These are phyloP conservation scores for Falco rusticolus DNA, from an alignment of 2,797 vertebrate species.

Conservation along the genomic window DNA sequence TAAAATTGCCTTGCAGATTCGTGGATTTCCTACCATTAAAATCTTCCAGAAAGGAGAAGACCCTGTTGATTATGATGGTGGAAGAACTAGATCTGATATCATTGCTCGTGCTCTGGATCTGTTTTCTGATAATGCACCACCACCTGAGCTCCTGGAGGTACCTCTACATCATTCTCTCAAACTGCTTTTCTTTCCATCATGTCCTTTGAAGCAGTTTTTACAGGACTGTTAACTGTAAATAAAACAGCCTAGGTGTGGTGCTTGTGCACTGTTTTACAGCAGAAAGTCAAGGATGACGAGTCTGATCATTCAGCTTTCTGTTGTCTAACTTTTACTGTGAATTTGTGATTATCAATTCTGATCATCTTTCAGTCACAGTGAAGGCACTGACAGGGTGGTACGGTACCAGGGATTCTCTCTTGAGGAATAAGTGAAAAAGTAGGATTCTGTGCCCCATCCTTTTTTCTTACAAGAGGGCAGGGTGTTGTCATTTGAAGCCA, in stretches of 20 bases:
- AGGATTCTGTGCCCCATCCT: neutral
- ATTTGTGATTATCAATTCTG: neutral
- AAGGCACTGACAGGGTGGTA: neutral
- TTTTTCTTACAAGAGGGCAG: neutral
- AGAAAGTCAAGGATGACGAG: neutral
- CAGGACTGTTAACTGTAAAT: neutral
- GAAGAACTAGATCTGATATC: slow-evolving; percentile 88
- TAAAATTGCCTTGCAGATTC: slow-evolving; percentile 79
- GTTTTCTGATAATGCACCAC: slow-evolving; percentile 89
- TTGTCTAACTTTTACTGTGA: neutral
- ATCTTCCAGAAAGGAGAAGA: slow-evolving; percentile 95
- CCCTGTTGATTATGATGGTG: slow-evolving; percentile 92
- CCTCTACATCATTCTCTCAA: neutral
- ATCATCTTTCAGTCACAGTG: no score
- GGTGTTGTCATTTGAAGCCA: neutral
- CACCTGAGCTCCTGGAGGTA: slow-evolving; percentile 92
- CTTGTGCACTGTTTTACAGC: neutral
- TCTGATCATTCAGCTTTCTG: neutral
- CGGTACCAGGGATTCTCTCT: neutral
- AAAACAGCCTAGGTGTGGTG: neutral
- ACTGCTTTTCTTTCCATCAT: neutral
- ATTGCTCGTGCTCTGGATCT: slow-evolving; percentile 88
- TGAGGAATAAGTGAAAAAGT: neutral
- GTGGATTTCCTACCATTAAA: slow-evolving; percentile 97
- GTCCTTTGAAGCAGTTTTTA: neutral